Evolutionary conservation across 64 coral and sea anemone species (phyloP), one percentile per base, ranked within the genome.

Genomic region (Dendronephthya gigantea): DNA sequence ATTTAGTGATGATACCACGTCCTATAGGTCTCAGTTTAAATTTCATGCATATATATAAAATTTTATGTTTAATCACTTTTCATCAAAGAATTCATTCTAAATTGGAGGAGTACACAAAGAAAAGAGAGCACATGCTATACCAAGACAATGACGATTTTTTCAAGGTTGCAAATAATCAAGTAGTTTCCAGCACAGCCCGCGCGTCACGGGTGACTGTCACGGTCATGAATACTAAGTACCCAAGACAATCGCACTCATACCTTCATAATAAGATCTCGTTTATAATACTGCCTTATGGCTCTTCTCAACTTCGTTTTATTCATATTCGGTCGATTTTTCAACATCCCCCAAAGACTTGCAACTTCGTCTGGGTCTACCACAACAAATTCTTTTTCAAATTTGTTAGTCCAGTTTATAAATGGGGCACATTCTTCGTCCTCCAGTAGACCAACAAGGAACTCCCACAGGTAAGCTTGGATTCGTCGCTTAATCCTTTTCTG

Each of bases 371-470:
- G 72, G 16, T 79, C 72, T 19, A 79, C 72, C 32, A 79, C 32
- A 10, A 79, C 32, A 39, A 79, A 79, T 19, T 79, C 72, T 7
- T 79, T 79, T 19, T 79, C 72, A 9, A 33, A 79, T 79, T 79
- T 79, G 37, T 79, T 79, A 15, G 72, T 79, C 72, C 72, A 79
- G 36, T 79, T 79, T 36, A 79, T 79, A 29, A 79, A 79, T 17
- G 72, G 72, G 11, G 72, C 72, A 19, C 72, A 79, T 29, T 79
- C 72, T 33, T 79, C 72, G 72, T 79, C 72, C 36, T 79, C 72
- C 22, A 79, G 32, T 19, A 79, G 29, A 19, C 72, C 31, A 16
- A 79, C 72, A 19, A 79, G 72, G 36, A 79, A 79, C 32, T 79
- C 72, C 72, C 72, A 79, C 25, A 79, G 72, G 37, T 79, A 79